Base-by-base conservation (phyloP, 1,140 invertebrate genomes). In the Caerostris extrusa region DNA sequence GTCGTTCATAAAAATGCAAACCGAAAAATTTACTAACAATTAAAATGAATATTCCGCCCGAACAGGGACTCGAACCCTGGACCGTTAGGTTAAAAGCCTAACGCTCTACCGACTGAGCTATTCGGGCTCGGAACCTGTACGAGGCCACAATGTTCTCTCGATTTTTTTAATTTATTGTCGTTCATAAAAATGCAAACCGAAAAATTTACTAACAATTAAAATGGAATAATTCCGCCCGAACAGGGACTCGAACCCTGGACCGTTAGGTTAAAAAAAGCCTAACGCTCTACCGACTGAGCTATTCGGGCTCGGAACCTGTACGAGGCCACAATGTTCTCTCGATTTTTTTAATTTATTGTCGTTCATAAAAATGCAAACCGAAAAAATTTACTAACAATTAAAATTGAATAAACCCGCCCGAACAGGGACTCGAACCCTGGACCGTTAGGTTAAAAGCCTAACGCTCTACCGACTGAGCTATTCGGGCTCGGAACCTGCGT, bases 221-320 rank as follows among this genome's bases (percentile, higher is more conserved):
- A 34, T 34, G 34, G 0, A 2, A 34, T 34, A 34, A 34, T 34
- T 34, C 57, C 91, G 93, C 93, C 93, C 93, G 93, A 94, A 94
- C 93, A 94, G 93, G 93, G 93, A 90, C 93, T 94, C 93, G 93
- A 94, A 94, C 93, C 93, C 93, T 94, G 93, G 93, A 94, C 93
- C 93, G 93, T 94, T 94, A 94, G 93, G 93, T 94, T 94, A 94
- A 94, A 94, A 94, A 94, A 94, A 94, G 85, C 93, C 93, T 94
- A 94, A 94, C 93, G 93, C 93, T 94, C 93, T 94, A 94, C 93
- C 93, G 93, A 94, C 93, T 94, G 93, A 94, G 93, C 93, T 94
- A 94, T 94, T 85, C 93, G 93, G 93, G 93, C 93, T 81, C 87
- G 2, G 34, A 0, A 34, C 0, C 34, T 1, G 0, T 2, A 34